A percentile compares a stretch with the other conserved stretches of the same genome.
phyloP scores from a whole-genome alignment of 2,113 vertebrate species.

The Hypocryptadius cinnamomeus region DNA sequence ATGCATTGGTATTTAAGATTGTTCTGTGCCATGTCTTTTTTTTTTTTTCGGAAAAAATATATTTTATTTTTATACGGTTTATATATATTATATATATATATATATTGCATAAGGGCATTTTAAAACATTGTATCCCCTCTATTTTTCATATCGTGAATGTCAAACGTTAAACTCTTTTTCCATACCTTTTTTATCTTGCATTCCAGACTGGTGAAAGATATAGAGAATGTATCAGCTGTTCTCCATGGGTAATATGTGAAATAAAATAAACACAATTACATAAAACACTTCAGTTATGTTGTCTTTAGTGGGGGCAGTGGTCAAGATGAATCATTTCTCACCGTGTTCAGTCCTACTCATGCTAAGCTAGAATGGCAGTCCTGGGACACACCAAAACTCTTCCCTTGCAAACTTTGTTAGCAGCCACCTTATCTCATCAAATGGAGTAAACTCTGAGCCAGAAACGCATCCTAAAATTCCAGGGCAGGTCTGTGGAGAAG shows the following conservation, averaged over 20 bases:
- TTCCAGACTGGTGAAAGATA: constrained; percentile 72
- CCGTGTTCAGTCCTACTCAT: neutral
- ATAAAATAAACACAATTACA: constrained; percentile 61
- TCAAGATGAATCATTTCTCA: neutral
- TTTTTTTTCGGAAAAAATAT: constrained; percentile 69
- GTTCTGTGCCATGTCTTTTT: constrained; percentile 69
- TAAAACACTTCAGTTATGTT: neutral
- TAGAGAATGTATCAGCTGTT: constrained; percentile 76
- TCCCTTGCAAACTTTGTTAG: neutral
- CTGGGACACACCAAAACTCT: neutral
- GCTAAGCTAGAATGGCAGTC: neutral
- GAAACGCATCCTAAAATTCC: neutral
- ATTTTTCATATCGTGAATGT: constrained; percentile 75
- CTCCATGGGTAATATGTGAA: constrained; percentile 75
- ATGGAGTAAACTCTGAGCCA: neutral
- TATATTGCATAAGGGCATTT: constrained; percentile 91
- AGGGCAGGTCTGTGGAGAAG: neutral
- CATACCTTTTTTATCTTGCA: constrained; percentile 45
- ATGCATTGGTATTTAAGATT: constrained; percentile 86
- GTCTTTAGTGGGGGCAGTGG: neutral
- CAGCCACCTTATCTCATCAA: neutral
- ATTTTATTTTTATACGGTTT: constrained; percentile 95
- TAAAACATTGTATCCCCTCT: constrained; percentile 76
- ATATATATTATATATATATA: constrained; percentile 38
- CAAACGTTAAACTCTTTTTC: constrained; percentile 68